Conservation (phyloP, 2,797 vertebrate genomes). For the Euphonia xanthogaster region DNA sequence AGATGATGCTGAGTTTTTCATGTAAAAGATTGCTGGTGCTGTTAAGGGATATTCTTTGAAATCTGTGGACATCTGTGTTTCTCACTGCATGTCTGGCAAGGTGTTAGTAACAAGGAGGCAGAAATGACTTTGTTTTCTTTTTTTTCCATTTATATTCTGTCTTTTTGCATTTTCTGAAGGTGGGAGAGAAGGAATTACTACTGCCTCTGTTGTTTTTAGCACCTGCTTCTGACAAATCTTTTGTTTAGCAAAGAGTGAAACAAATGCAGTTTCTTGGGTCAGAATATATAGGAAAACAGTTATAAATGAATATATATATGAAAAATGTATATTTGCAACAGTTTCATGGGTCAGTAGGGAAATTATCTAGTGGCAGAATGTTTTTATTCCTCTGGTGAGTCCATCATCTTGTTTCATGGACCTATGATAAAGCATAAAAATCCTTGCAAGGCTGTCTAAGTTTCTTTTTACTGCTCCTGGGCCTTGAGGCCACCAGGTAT, state of each 20-base stretch:
- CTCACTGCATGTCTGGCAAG: neutral
- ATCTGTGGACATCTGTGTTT: neutral
- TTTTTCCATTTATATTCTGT: neutral
- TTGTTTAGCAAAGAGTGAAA: neutral
- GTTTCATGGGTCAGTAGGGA: neutral
- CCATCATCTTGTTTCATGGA: neutral
- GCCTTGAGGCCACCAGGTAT: neutral
- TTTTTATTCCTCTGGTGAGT: neutral
- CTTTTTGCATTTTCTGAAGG: neutral
- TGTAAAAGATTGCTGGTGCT: neutral
- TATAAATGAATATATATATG: neutral
- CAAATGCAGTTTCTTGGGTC: neutral
- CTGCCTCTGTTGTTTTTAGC: neutral
- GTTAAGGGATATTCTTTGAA: neutral
- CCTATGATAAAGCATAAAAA: neutral
- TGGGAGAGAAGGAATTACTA: neutral
- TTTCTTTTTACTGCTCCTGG: neutral
- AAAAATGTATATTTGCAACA: neutral
- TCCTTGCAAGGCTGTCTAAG: neutral
- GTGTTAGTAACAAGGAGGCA: neutral
- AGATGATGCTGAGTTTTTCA: neutral
- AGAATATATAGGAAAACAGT: neutral
- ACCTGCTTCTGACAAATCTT: neutral
- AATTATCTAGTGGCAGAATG: neutral
- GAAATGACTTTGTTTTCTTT: neutral